Evolutionary conservation across 1,140 invertebrate genomes (phyloP).

Genomic region (Cheumatopsyche charites): DNA sequence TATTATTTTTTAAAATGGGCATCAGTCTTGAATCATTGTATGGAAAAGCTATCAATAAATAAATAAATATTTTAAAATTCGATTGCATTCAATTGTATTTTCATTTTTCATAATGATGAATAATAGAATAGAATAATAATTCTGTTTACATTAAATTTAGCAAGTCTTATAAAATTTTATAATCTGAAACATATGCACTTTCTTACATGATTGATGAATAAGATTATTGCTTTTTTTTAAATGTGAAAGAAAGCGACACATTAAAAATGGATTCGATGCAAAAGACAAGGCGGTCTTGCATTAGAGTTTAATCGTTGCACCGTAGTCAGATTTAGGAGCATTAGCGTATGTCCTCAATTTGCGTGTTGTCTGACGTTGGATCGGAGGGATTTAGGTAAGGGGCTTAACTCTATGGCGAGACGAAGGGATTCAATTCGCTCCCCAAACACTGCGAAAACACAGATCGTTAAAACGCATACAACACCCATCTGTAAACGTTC

Average conservation of each 20-base stretch:
- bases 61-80: too few relatives aligned
- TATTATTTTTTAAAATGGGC: too few relatives aligned
- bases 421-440: not conserved
- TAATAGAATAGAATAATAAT: too few relatives aligned
- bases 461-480: not conserved
- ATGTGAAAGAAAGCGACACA: not conserved
- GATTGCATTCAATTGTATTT: too few relatives aligned
- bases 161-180: too few relatives aligned
- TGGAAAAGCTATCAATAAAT: too few relatives aligned
- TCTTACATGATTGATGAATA: too few relatives aligned
- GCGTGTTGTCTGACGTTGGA: conserved; percentile 44
- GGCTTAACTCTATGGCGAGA: conserved; percentile 24
- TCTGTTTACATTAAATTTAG: too few relatives aligned
- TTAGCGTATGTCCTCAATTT: conserved; percentile 47
- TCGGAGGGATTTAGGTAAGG: conserved; percentile 38
- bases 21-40: too few relatives aligned
- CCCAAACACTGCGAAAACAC: not conserved
- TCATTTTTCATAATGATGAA: too few relatives aligned
- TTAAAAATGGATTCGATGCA: conserved; percentile 17
- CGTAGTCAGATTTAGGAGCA: conserved; percentile 27
- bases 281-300: conserved; percentile 15
- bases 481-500: not conserved
- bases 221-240: too few relatives aligned
- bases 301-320: conserved; percentile 40
- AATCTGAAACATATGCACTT: too few relatives aligned